These are phyloP conservation scores for Thereva nobilitata DNA, from an alignment of 2,888 invertebrate species.

Conservation along the genomic window DNA sequence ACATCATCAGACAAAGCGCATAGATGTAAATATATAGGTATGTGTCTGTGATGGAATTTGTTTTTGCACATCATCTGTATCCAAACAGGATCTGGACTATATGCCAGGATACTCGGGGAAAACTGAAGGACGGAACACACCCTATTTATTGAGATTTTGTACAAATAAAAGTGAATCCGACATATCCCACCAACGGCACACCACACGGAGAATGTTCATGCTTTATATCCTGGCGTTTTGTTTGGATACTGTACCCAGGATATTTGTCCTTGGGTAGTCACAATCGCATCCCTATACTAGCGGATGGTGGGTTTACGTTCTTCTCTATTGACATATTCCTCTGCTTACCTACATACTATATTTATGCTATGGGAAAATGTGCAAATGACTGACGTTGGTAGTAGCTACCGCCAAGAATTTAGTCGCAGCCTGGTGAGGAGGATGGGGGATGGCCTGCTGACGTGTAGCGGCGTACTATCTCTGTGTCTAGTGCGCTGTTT, in stretches of 20 bases:
- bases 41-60: conserved; percentile 16
- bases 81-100: conserved; percentile 11
- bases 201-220: not conserved
- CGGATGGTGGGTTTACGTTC: not conserved
- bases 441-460: not conserved
- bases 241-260: conserved; percentile 13
- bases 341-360: not conserved
- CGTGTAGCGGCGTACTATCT: too few relatives aligned
- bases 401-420: conserved; percentile 7
- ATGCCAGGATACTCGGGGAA: not conserved
- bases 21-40: not conserved
- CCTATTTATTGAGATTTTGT: conserved; percentile 36
- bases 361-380: not conserved
- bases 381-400: not conserved
- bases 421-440: conserved; percentile 2
- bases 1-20: not conserved
- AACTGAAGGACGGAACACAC: not conserved
- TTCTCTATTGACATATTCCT: conserved; percentile 10
- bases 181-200: not conserved
- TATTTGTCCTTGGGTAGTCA: conserved; percentile 22
- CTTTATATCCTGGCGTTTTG: conserved; percentile 6
- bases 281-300: not conserved
- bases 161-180: conserved; percentile 20
- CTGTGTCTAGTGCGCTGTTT: conserved; percentile 5
- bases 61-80: conserved; percentile 28